Evolutionary conservation across 2,797 vertebrate genomes (phyloP), one percentile per base, ranked within the genome.

Genomic region (Halcyon badia): DNA sequence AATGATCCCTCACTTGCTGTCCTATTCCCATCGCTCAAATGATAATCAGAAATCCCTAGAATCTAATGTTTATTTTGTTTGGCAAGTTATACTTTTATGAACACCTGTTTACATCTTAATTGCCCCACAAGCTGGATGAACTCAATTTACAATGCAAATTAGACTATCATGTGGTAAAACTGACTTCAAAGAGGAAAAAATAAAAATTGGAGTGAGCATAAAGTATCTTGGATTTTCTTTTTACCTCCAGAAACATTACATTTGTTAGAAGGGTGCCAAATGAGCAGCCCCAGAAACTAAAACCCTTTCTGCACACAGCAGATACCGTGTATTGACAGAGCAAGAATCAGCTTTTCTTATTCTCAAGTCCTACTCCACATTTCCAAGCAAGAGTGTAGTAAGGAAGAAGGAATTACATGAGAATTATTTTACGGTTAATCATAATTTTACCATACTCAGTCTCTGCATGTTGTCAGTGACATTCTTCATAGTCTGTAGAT

Each of bases 61-160:
- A 71, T 41, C 78, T 60, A 52, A 70, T 61, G 71, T 69, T 93
- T 84, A 52, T 61, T 84, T 91, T 91, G 28, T 89, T 89, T 88
- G 76, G 86, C 69, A 91, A 92, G 93, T 84, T 64, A 75, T 19
- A 88, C 25, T 76, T 91, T 75, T 95, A 87, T 65, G 87, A 96
- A 60, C 83, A 94, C 78, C 61, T 94, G 80, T 79, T 93, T 83
- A 31, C 69, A 69, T 60, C 51, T 76, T 73, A 87, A 83, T 73
- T 84, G 75, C 70, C 48, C 66, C 37, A 66, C 52, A 95, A 92
- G 65, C 54, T 65, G 70, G 26, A 75, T 52, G 66, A 95, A 78
- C n/a, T 76, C 30, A 49, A 88, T 92, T 81, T 93, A 83, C 33
- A 76, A 88, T 9, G 25, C 37, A 85, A 87, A 95, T 89, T 44